These are phyloP conservation scores for Haliaeetus leucogaster DNA, from an alignment of 2,113 vertebrate species.

Conservation along the genomic window DNA sequence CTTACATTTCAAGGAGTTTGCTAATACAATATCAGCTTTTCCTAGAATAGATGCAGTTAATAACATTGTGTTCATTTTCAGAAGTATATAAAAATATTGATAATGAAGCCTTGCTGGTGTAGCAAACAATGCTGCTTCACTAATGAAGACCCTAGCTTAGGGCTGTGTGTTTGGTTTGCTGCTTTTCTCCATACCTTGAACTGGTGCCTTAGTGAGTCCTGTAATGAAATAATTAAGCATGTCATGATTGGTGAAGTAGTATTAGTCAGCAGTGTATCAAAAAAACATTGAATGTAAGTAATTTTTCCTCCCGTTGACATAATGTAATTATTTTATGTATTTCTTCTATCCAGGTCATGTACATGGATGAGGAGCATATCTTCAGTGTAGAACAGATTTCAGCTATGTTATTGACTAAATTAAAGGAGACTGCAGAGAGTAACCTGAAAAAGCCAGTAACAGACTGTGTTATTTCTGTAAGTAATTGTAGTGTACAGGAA, in stretches of 20 bases:
- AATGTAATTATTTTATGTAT: background rate
- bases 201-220: background rate
- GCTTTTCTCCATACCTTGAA: background rate
- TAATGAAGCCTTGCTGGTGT: background rate
- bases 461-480: conserved; percentile 86
- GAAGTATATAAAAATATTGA: background rate
- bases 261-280: background rate
- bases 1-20: background rate
- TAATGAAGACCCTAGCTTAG: background rate
- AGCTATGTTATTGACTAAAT: conserved; percentile 83
- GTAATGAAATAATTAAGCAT: background rate
- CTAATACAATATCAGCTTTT: background rate
- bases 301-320: background rate
- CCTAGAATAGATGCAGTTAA: background rate
- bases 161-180: background rate
- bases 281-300: background rate
- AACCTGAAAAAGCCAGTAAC: conserved; percentile 82
- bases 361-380: conserved; percentile 79
- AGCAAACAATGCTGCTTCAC: background rate
- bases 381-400: conserved; percentile 82
- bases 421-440: conserved; percentile 82
- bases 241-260: background rate
- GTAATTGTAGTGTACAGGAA: conserved; percentile 50
- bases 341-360: conserved; percentile 73
- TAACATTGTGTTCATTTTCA: background rate